phyloP scores from a whole-genome alignment of 1,140 invertebrate genomes.

The Drosophila azteca region DNA sequence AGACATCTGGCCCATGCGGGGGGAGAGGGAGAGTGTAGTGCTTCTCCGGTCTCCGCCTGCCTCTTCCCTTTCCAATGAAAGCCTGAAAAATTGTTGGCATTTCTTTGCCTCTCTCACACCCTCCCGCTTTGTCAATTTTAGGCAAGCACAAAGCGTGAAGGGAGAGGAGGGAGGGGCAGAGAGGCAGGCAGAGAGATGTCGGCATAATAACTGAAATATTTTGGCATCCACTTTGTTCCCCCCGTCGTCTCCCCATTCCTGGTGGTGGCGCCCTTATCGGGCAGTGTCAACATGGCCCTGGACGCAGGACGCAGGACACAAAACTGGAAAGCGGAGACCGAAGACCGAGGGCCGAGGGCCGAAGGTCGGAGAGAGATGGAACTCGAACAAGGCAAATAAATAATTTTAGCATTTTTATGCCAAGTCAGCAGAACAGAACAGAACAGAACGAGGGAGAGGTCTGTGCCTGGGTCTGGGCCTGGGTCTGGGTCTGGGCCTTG shows the following conservation, averaged over 20 bases:
- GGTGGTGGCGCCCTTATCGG: slow-evolving; percentile 49
- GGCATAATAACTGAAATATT: slow-evolving; percentile 80
- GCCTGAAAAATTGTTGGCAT: slow-evolving; percentile 35
- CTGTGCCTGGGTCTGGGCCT: neutral
- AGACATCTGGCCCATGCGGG: slow-evolving; percentile 16
- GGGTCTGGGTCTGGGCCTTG: slow-evolving; percentile 18
- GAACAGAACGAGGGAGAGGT: no score
- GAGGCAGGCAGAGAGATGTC: slow-evolving; percentile 34
- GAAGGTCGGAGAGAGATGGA: no score
- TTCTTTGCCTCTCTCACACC: slow-evolving; percentile 24
- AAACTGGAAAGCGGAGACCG: slow-evolving; percentile 44
- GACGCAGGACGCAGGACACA: slow-evolving; percentile 34
- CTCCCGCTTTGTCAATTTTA: slow-evolving; percentile 41
- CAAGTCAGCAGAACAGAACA: slow-evolving; percentile 60
- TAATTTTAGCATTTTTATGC: slow-evolving; percentile 81
- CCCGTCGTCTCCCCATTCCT: neutral
- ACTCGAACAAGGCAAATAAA: slow-evolving; percentile 78
- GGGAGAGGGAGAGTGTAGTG: neutral
- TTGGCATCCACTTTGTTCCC: slow-evolving; percentile 62
- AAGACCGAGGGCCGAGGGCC: no score
- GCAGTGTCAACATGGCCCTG: slow-evolving; percentile 64
- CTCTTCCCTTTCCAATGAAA: neutral
- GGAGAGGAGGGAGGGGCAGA: slow-evolving; percentile 17
- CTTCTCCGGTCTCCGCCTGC: neutral
- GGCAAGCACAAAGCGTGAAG: slow-evolving; percentile 11